A percentile compares a stretch with the other conserved stretches of the same genome.
Conservation (phyloP, 2,888 invertebrate species). For the Buathra laborator region DNA sequence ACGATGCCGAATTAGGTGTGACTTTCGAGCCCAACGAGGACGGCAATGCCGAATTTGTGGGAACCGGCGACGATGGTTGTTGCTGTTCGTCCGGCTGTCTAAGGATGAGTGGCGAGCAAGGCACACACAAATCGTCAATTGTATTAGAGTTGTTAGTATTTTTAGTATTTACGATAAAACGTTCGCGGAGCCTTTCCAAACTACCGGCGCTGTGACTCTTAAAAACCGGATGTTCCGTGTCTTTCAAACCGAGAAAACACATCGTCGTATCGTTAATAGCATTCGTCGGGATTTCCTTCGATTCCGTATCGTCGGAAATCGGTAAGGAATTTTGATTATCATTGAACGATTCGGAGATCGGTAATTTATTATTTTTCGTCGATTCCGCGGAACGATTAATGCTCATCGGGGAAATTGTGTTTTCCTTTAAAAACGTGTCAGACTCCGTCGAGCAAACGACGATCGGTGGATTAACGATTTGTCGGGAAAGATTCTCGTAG, state of each 20-base stretch:
- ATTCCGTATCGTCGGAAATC: too few species aligned
- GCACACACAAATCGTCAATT: conserved; percentile 84
- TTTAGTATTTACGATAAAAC: conserved; percentile 66
- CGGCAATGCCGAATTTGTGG: conserved; percentile 65
- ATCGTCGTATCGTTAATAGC: background rate
- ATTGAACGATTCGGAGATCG: conserved; percentile 24
- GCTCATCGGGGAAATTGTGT: background rate
- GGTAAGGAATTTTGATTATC: too few species aligned
- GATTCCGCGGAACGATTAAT: conserved; percentile 3
- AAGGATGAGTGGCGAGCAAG: conserved; percentile 82
- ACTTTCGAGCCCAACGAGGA: conserved; percentile 87
- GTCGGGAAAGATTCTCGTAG: conserved; percentile 52
- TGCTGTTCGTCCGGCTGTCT: conserved; percentile 81
- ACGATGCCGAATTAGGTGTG: conserved; percentile 86
- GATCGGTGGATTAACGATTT: conserved; percentile 13
- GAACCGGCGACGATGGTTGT: conserved; percentile 66
- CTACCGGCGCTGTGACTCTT: conserved; percentile 75
- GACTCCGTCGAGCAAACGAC: background rate
- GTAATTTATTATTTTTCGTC: conserved; percentile 23
- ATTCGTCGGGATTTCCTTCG: too few species aligned
- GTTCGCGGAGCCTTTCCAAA: conserved; percentile 68
- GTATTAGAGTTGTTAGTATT: conserved; percentile 81
- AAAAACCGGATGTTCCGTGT: conserved; percentile 69
- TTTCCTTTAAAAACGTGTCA: background rate
- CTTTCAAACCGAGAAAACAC: conserved; percentile 56